Conservation (phyloP, 2,113 vertebrate genomes). For the Cyprinus carpio region DNA sequence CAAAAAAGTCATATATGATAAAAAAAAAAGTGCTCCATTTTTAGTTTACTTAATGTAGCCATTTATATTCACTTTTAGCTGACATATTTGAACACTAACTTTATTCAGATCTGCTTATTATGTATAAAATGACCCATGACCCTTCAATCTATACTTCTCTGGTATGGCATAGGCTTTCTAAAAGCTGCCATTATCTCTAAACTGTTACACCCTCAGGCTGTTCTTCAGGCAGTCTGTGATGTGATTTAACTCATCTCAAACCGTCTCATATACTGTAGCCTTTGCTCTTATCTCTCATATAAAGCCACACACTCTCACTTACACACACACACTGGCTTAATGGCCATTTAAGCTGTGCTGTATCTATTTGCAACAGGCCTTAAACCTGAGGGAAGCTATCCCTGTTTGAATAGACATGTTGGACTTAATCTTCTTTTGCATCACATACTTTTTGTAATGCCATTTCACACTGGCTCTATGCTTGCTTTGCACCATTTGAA, state of each 20-base stretch:
- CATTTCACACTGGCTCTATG: background rate
- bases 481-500: background rate
- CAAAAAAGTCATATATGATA: background rate
- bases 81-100: background rate
- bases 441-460: background rate
- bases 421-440: conserved; percentile 14
- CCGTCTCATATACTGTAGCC: background rate
- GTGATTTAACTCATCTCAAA: conserved; percentile 19
- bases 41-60: background rate
- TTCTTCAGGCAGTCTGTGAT: conserved; percentile 31
- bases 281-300: conserved; percentile 16
- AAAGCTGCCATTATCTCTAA: conserved; percentile 30
- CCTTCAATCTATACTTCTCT: background rate
- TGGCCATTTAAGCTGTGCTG: background rate
- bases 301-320: background rate
- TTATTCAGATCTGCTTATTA: background rate
- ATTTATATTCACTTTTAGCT: background rate
- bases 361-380: conserved; percentile 15
- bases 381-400: background rate
- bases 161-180: background rate
- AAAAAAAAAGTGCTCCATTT: background rate
- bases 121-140: background rate
- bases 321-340: background rate
- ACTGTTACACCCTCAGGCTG: conserved; percentile 15
- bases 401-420: background rate